Conservation (phyloP, 2,113 vertebrate genomes). For the Callopanchax toddi region DNA sequence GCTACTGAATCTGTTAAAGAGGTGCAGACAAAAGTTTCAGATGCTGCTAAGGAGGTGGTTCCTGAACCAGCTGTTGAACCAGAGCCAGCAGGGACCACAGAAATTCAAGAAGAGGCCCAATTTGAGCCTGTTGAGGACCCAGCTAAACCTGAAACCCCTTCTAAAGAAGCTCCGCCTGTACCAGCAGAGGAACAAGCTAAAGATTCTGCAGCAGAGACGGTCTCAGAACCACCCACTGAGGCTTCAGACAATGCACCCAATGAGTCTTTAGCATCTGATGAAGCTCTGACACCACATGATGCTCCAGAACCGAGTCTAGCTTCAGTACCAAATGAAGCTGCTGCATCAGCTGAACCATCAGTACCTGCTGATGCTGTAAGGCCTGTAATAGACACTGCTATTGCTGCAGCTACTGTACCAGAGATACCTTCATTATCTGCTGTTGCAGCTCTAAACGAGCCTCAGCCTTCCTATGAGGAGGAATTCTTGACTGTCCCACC, state of each 20-base stretch:
- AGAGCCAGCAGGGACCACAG: slow-evolving; percentile 26
- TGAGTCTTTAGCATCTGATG: background rate
- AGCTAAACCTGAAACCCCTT: background rate
- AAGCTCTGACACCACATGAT: slow-evolving; percentile 5
- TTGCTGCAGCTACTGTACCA: slow-evolving; percentile 66
- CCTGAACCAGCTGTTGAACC: slow-evolving; percentile 2
- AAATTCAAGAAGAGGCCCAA: background rate
- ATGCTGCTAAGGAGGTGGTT: background rate
- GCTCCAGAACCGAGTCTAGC: slow-evolving; percentile 2
- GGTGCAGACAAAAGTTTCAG: background rate
- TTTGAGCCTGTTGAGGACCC: background rate
- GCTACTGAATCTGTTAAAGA: no score
- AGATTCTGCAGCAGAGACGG: slow-evolving; percentile 14
- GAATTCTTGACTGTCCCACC: slow-evolving; percentile 1
- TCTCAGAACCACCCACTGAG: background rate
- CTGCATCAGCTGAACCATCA: background rate
- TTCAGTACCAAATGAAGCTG: background rate
- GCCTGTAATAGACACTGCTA: slow-evolving; percentile 36
- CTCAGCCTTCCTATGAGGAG: slow-evolving; percentile 22
- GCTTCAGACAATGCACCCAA: background rate
- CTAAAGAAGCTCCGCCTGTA: slow-evolving; percentile 2
- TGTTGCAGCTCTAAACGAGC: background rate
- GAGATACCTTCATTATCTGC: slow-evolving; percentile 32
- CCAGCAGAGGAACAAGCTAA: slow-evolving; percentile 20
- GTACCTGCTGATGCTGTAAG: slow-evolving; percentile 11